These are phyloP conservation scores for Candidula unifasciata DNA, from an alignment of 2,888 invertebrate genomes.

Conservation along the genomic window DNA sequence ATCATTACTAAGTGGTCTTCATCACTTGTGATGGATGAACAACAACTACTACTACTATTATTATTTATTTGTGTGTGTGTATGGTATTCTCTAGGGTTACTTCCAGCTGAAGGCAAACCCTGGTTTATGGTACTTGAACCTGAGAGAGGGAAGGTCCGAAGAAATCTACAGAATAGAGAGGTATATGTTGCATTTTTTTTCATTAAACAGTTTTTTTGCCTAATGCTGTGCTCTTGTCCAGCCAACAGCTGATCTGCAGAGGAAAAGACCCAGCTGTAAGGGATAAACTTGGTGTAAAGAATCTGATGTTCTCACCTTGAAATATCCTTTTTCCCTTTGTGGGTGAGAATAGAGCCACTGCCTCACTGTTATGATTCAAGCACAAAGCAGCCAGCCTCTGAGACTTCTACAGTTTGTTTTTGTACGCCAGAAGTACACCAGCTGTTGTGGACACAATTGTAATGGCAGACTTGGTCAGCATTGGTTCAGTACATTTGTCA, in stretches of 20 bases:
- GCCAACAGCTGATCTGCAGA: no score
- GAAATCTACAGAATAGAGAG: slow-evolving; percentile 93
- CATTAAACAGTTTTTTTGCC: no score
- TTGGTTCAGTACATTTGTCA: slow-evolving; percentile 6
- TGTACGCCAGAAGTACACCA: slow-evolving; percentile 85
- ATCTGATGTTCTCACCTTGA: no score
- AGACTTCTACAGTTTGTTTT: slow-evolving; percentile 96
- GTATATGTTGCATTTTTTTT: no score
- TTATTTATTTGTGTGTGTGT: neutral
- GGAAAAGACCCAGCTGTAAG: no score
- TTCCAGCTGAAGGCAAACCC: slow-evolving; percentile 98
- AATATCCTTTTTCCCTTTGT: no score
- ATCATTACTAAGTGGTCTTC: no score
- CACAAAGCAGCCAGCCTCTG: slow-evolving; percentile 93
- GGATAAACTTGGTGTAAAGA: no score
- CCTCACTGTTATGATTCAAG: slow-evolving; percentile 95
- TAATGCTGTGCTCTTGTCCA: no score
- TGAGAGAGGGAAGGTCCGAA: slow-evolving; percentile 93
- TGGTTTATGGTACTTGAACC: slow-evolving; percentile 93
- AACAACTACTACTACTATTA: no score
- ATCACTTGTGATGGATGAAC: no score
- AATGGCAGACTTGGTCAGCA: slow-evolving; percentile 93
- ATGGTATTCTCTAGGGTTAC: slow-evolving; percentile 84
- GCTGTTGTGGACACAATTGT: slow-evolving; percentile 96
- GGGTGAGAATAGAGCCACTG: no score